phyloP scores from a whole-genome alignment of 2,113 vertebrate species.

The Clinocottus analis region DNA sequence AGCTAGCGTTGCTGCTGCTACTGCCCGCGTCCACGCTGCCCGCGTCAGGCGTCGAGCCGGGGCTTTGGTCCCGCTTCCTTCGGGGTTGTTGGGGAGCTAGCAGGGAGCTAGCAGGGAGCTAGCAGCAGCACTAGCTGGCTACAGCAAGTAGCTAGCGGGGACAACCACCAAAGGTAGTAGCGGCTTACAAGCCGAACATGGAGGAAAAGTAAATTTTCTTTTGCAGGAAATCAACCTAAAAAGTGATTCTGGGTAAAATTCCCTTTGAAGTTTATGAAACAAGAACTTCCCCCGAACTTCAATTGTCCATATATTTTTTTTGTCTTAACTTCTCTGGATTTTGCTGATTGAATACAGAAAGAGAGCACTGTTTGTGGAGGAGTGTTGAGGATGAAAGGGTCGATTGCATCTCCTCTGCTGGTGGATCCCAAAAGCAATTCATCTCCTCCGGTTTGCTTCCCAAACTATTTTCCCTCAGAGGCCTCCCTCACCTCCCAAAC shows the following conservation, averaged over 20 bases:
- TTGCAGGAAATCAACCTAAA: conserved; percentile 42
- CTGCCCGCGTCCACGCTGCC: too few relatives aligned
- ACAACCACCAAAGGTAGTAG: too few relatives aligned
- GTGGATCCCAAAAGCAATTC: conserved; percentile 58
- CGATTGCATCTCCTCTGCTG: conserved; percentile 26
- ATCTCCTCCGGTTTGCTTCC: conserved; percentile 38
- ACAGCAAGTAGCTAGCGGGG: too few relatives aligned
- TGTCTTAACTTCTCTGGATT: conserved; percentile 12
- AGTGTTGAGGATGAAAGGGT: conserved; percentile 47
- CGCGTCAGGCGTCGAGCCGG: too few relatives aligned
- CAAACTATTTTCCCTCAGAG: conserved; percentile 4
- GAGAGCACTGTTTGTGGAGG: conserved; percentile 18
- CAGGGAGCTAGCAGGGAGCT: too few relatives aligned
- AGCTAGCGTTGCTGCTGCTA: too few relatives aligned
- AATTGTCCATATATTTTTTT: conserved; percentile 24
- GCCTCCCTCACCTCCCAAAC: background rate
- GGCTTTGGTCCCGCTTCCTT: too few relatives aligned
- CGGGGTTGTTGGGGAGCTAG: too few relatives aligned
- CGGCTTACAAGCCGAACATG: too few relatives aligned
- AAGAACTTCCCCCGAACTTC: background rate
- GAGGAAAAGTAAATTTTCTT: background rate
- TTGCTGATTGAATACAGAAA: conserved; percentile 7
- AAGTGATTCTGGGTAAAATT: conserved; percentile 18
- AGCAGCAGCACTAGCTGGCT: too few relatives aligned
- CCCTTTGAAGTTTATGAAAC: conserved; percentile 23